Conservation (phyloP, 1,140 invertebrate genomes). For the Rhagoletis pomonella region DNA sequence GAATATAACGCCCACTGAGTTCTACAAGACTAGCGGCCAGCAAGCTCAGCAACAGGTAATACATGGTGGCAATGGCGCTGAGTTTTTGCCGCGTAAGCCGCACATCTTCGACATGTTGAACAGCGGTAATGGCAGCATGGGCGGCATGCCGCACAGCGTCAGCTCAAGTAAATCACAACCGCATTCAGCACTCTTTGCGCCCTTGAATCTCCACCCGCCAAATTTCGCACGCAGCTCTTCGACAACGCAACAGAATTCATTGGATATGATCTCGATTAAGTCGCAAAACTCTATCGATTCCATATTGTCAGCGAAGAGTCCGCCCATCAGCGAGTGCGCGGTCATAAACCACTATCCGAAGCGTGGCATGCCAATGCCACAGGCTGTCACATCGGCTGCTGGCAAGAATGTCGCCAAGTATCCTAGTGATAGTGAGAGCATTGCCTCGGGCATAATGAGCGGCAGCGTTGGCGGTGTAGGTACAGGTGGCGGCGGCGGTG, state of each 20-base stretch:
- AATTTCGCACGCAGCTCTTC: constrained; percentile 56
- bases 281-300: constrained; percentile 74
- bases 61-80: constrained; percentile 59
- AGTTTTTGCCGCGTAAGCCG: constrained; percentile 69
- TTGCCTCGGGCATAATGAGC: constrained; percentile 75
- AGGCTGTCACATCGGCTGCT: constrained; percentile 71
- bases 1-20: constrained; percentile 71
- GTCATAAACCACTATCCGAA: constrained; percentile 63
- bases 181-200: constrained; percentile 65
- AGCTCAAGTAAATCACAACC: constrained; percentile 59
- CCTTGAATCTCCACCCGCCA: constrained; percentile 59
- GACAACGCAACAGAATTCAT: constrained; percentile 58
- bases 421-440: constrained; percentile 78
- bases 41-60: constrained; percentile 71
- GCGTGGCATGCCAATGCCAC: constrained; percentile 64
- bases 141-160: constrained; percentile 55
- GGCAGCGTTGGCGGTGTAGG: constrained; percentile 49
- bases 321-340: constrained; percentile 66
- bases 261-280: constrained; percentile 70
- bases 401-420: constrained; percentile 78
- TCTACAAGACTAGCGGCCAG: constrained; percentile 72
- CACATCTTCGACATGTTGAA: constrained; percentile 69
- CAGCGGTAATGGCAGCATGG: constrained; percentile 55
- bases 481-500: constrained; percentile 53
- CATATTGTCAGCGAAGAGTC: constrained; percentile 71